phyloP scores from a whole-genome alignment of 1,140 invertebrate species.

The Caenorhabditis remanei region DNA sequence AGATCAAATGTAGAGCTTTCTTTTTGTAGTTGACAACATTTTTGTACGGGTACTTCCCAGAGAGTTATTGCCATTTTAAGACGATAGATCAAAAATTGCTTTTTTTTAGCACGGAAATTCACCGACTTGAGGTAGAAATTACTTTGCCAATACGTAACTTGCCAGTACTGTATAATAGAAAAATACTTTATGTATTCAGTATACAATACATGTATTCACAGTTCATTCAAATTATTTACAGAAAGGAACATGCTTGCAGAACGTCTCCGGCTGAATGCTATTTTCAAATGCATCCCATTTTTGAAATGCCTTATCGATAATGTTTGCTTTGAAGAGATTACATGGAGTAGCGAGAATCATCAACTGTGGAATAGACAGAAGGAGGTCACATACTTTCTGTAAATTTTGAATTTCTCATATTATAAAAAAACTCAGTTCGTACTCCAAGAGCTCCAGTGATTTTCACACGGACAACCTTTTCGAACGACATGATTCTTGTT shows the following conservation, averaged over 20 bases:
- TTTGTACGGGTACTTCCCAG: too few species aligned
- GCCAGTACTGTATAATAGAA: too few species aligned
- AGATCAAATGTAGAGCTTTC: too few species aligned
- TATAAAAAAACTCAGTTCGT: not conserved
- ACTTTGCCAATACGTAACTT: too few species aligned
- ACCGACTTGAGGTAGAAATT: too few species aligned
- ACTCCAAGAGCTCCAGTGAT: not conserved
- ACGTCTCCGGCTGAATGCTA: not conserved
- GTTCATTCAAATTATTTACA: slow-evolving; percentile 3
- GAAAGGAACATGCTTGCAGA: slow-evolving; percentile 17
- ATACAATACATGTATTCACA: too few species aligned
- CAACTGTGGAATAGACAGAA: not conserved
- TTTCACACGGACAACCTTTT: not conserved
- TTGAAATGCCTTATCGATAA: not conserved
- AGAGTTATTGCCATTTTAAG: too few species aligned
- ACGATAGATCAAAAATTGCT: too few species aligned
- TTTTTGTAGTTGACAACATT: too few species aligned
- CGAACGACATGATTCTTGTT: not conserved
- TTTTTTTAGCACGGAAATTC: too few species aligned
- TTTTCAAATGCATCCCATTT: not conserved
- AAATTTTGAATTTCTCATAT: not conserved
- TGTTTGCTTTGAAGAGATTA: not conserved
- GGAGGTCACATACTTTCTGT: not conserved
- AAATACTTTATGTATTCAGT: too few species aligned
- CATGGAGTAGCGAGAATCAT: not conserved